Conservation (phyloP, 1,140 invertebrate species). For the Zelostemma sp. region DNA sequence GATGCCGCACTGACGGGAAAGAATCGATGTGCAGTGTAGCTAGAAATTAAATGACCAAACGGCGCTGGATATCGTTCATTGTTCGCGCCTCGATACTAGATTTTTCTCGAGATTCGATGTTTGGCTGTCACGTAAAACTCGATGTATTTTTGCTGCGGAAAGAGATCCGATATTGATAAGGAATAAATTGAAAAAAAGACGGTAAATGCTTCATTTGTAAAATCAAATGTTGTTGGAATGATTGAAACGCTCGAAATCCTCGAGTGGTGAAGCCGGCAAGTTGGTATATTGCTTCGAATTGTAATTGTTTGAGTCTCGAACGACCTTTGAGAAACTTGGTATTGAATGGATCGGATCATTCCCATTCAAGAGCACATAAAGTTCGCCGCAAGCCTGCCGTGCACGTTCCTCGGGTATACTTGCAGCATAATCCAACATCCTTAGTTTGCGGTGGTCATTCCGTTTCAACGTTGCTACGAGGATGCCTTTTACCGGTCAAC, state of each 20-base stretch:
- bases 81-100: background rate
- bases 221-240: no score
- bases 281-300: background rate
- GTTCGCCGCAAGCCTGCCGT: background rate
- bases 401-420: background rate
- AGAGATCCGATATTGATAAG: no score
- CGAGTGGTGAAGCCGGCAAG: background rate
- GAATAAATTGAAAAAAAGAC: no score
- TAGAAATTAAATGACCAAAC: background rate
- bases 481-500: no score
- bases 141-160: no score
- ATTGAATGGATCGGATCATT: background rate
- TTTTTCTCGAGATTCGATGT: background rate
- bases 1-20: background rate
- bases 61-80: background rate
- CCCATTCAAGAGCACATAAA: background rate
- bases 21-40: slow-evolving; percentile 6
- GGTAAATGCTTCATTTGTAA: no score
- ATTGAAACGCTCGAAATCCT: no score
- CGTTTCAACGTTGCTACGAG: no score
- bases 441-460: no score
- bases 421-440: background rate
- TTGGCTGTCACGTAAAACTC: no score
- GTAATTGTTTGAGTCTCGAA: background rate
- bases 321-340: background rate